A percentile compares a stretch with the other conserved stretches of the same genome.
phyloP scores from a whole-genome alignment of 1,140 invertebrate genomes.

The Platyscapa corneri region DNA sequence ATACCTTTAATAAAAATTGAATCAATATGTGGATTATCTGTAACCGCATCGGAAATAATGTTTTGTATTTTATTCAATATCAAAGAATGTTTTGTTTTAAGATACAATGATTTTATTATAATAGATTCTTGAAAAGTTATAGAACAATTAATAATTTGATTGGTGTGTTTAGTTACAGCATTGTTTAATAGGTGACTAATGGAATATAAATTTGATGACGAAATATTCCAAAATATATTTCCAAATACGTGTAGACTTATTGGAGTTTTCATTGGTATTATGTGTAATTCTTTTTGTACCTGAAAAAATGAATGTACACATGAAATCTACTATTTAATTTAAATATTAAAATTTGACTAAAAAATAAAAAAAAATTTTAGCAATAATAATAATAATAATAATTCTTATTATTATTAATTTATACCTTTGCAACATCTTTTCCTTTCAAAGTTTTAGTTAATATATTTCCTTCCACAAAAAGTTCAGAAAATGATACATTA shows the following conservation, averaged over 20 bases:
- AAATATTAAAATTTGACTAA: too few relatives aligned
- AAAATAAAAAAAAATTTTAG: too few relatives aligned
- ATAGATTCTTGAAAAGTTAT: neutral
- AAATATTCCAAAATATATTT: conserved; percentile 52
- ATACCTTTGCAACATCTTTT: conserved; percentile 51
- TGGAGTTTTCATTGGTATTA: conserved; percentile 37
- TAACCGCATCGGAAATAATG: conserved; percentile 57
- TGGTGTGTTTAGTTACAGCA: conserved; percentile 56
- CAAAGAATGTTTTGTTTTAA: neutral
- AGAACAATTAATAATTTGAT: conserved; percentile 57
- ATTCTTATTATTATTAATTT: too few relatives aligned
- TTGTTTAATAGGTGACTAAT: conserved; percentile 55
- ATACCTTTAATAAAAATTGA: conserved; percentile 54
- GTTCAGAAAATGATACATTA: conserved; percentile 56
- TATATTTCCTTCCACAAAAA: conserved; percentile 54
- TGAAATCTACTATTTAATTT: too few relatives aligned
- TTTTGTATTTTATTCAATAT: conserved; percentile 52
- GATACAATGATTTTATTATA: neutral
- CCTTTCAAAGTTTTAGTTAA: conserved; percentile 52
- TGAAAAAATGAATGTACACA: conserved; percentile 29
- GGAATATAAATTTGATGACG: conserved; percentile 14
- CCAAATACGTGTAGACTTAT: conserved; percentile 49
- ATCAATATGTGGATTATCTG: conserved; percentile 42
- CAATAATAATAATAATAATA: neutral
- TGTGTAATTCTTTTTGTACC: conserved; percentile 50